Base-by-base conservation (phyloP, 2,888 invertebrate genomes). In the Coleophora deauratella region DNA sequence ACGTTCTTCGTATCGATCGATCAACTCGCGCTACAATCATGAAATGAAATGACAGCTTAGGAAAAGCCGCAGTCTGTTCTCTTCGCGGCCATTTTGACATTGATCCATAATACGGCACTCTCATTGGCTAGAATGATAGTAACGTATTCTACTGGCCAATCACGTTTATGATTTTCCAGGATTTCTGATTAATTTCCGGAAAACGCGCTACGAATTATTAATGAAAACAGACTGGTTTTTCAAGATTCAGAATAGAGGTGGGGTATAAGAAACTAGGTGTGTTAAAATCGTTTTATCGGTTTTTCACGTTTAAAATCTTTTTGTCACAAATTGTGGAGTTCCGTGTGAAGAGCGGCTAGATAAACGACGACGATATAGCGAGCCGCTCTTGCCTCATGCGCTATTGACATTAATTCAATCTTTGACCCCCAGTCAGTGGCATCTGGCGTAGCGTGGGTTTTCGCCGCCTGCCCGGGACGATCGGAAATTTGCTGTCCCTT, bases 1-100 rank as follows among this genome's bases (percentile, higher is more conserved):
- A 59, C 56, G 63, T 77, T 72, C 65, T 63, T 65, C 63, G 65
- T 82, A 84, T 84, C 69, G 84, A 81, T 82, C 82, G 81, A 68
- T 66, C 69, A 66, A 52, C 51, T 62, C 61, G 64, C 38, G 44
- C n/a, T n/a, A 41, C 39, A 44, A n/a, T 31, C 37, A 37, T 35
- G 30, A 30, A 30, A 38, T 32, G 27, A 35, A 37, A 36, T 65
- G 66, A 66, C 64, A 68, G 59, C 58, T n/a, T n/a, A 62, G 58
- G 61, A 57, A 68, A 68, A 64, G 64, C 50, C 52, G 66, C 62
- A 59, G 54, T n/a, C n/a, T n/a, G n/a, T 66, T 64, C 55, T 57
- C 49, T 47, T 48, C 46, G 52, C 43, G 44, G 38, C 55, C 42
- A 46, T 44, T 46, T 46, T 53, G 43, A 52, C 56, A 72, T 72